These are phyloP conservation scores for Lepisosteus osseus DNA, from an alignment of 2,113 vertebrate genomes.

Conservation along the genomic window DNA sequence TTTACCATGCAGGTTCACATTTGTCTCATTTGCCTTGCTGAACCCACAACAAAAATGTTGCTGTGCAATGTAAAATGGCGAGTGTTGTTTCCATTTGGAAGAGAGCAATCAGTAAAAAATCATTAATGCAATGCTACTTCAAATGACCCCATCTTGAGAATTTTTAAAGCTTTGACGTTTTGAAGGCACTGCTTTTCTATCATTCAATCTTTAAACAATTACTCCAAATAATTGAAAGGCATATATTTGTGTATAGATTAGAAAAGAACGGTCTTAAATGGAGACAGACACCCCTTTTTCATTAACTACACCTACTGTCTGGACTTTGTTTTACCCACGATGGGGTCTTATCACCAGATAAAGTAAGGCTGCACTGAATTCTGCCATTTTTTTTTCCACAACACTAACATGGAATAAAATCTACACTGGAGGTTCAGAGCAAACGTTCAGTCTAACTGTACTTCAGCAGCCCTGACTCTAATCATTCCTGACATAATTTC, in stretches of 20 bases:
- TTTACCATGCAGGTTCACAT: not conserved
- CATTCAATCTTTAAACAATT: constrained; percentile 54
- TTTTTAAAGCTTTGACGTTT: constrained; percentile 68
- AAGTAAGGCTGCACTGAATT: too few species aligned
- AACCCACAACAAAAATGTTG: constrained; percentile 27
- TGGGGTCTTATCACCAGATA: too few species aligned
- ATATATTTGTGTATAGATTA: constrained; percentile 51
- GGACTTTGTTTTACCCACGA: too few species aligned
- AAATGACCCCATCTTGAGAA: constrained; percentile 47
- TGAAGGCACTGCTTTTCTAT: constrained; percentile 47
- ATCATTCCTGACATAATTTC: too few species aligned
- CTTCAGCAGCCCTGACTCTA: too few species aligned
- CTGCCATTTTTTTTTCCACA: too few species aligned
- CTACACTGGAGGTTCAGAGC: too few species aligned
- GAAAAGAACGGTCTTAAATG: constrained; percentile 17
- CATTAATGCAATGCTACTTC: constrained; percentile 67
- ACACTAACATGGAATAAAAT: too few species aligned
- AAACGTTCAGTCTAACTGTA: too few species aligned
- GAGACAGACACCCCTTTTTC: too few species aligned
- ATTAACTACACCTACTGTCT: too few species aligned
- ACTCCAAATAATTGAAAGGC: constrained; percentile 51
- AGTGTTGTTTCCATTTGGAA: constrained; percentile 53
- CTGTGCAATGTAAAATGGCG: constrained; percentile 27
- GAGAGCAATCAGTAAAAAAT: constrained; percentile 54
- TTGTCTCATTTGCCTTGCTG: constrained; percentile 1